Conservation (phyloP, 2,113 vertebrate species). For the Naja naja region DNA sequence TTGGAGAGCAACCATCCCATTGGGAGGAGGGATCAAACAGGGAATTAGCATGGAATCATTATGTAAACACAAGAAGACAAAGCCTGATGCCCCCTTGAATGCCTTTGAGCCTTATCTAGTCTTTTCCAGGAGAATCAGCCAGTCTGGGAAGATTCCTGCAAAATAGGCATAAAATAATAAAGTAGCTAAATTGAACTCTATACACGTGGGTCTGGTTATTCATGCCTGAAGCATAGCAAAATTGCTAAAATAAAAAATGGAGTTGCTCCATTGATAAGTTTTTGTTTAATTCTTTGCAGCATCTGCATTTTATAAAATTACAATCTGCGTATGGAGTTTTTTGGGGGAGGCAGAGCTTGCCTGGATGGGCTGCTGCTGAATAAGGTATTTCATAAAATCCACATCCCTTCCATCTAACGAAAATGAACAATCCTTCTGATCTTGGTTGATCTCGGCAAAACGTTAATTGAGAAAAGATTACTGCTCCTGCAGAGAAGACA, state of each 20-base stretch:
- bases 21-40: neutral
- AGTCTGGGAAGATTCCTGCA: neutral
- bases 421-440: slow-evolving; percentile 24
- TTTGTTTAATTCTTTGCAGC: neutral
- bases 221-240: neutral
- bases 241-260: neutral
- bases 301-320: neutral
- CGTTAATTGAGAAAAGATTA: slow-evolving; percentile 40
- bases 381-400: slow-evolving; percentile 4
- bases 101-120: neutral
- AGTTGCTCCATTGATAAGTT: neutral
- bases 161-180: neutral
- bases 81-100: neutral
- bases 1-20: neutral
- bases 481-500: slow-evolving; percentile 21
- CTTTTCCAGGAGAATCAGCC: neutral
- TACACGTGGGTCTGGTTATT: neutral
- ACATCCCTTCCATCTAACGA: neutral
- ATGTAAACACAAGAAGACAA: neutral
- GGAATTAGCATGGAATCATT: neutral
- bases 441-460: slow-evolving; percentile 28
- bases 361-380: neutral
- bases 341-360: neutral
- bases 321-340: neutral
- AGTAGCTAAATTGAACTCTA: neutral